Percentiles rank a stretch among this genome's conserved stretches.
Conservation (phyloP, 2,888 invertebrate genomes). For the Mythimna loreyi region DNA sequence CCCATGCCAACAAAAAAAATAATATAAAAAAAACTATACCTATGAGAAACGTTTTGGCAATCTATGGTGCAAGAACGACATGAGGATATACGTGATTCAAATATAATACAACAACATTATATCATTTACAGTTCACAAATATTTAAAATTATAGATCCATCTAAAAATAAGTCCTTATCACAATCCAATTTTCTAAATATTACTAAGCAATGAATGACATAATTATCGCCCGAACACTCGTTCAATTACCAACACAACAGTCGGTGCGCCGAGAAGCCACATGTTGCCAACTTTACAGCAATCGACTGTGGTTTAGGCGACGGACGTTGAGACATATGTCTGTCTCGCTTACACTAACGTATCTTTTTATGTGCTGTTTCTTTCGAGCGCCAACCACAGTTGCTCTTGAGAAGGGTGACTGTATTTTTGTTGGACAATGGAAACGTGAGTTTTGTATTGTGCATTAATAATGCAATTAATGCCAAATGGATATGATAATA, state of each 20-base stretch:
- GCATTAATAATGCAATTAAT: not conserved
- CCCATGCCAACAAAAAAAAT: too few relatives aligned
- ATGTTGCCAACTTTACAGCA: conserved; percentile 51
- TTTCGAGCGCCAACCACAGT: conserved; percentile 16
- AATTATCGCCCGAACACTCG: conserved; percentile 4
- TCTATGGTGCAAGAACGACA: too few relatives aligned
- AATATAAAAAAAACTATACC: too few relatives aligned
- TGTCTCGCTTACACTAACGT: conserved; percentile 18
- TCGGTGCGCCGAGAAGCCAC: conserved; percentile 39
- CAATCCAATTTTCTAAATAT: too few relatives aligned
- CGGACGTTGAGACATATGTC: not conserved
- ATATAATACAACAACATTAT: too few relatives aligned
- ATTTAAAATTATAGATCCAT: too few relatives aligned
- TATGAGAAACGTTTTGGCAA: too few relatives aligned
- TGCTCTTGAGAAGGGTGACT: conserved; percentile 55
- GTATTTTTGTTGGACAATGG: conserved; percentile 20
- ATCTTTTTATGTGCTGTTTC: conserved; percentile 29
- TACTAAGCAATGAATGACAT: not conserved
- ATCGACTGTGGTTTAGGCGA: conserved; percentile 19
- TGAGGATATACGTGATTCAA: too few relatives aligned
- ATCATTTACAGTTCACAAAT: too few relatives aligned
- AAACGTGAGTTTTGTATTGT: not conserved
- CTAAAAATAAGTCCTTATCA: too few relatives aligned
- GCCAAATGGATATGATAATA: not conserved
- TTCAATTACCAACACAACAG: conserved; percentile 20